A percentile compares a stretch with the other conserved stretches of the same genome.
phyloP scores from a whole-genome alignment of 2,888 invertebrate species.

The Rhodophaea formosa region DNA sequence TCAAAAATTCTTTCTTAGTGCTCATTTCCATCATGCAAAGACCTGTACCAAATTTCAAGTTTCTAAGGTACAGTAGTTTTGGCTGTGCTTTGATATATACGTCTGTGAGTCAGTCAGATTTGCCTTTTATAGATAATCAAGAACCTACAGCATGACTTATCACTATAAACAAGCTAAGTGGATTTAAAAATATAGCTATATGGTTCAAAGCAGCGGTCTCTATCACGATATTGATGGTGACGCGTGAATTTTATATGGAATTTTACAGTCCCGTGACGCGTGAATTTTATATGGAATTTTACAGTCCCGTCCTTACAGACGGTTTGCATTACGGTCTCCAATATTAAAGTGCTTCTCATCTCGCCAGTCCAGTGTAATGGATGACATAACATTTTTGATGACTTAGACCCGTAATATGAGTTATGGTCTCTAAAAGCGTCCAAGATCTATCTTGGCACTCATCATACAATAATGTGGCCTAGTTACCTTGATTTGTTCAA shows the following conservation, averaged over 20 bases:
- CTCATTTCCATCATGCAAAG: too few species aligned
- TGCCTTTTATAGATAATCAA: too few species aligned
- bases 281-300: slow-evolving; percentile 28
- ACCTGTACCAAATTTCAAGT: too few species aligned
- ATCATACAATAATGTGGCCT: slow-evolving; percentile 60
- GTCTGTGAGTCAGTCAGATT: too few species aligned
- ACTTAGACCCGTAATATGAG: slow-evolving; percentile 21
- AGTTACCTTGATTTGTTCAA: slow-evolving; percentile 71
- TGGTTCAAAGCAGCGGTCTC: slow-evolving; percentile 12
- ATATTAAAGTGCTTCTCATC: slow-evolving; percentile 32
- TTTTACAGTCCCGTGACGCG: slow-evolving; percentile 23
- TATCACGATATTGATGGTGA: slow-evolving; percentile 21
- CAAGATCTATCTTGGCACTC: slow-evolving; percentile 36
- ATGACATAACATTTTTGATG: slow-evolving; percentile 37
- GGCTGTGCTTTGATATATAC: too few species aligned
- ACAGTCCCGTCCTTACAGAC: slow-evolving; percentile 16
- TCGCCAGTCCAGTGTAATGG: slow-evolving; percentile 27
- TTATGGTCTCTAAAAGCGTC: slow-evolving; percentile 17
- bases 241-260: slow-evolving; percentile 27
- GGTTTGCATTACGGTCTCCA: slow-evolving; percentile 27
- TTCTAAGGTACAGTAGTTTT: too few species aligned
- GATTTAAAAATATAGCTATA: slow-evolving; percentile 1
- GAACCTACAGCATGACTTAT: too few species aligned
- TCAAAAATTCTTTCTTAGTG: too few species aligned
- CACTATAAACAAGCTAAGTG: background rate